These are phyloP conservation scores for Squalus acanthias DNA, from an alignment of 2,797 vertebrate species.

Conservation along the genomic window DNA sequence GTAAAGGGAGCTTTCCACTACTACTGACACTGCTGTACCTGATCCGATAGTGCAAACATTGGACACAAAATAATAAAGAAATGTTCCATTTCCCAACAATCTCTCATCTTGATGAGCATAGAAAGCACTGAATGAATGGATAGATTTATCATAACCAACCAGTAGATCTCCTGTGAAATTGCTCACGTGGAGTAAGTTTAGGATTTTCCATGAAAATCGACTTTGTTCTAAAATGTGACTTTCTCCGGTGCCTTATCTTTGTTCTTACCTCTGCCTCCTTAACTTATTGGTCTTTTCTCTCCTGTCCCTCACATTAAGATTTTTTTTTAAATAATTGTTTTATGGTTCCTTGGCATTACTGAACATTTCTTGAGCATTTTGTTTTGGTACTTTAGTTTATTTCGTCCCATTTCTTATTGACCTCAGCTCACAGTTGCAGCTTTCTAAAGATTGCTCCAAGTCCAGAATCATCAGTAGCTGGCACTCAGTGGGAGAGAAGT, in stretches of 20 bases:
- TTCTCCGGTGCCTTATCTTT: not conserved
- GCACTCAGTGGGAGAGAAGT: not conserved
- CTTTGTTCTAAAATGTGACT: not conserved
- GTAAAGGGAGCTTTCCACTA: not conserved
- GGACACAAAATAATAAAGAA: not conserved
- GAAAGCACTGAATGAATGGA: not conserved
- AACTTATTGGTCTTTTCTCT: not conserved
- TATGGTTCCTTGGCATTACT: not conserved
- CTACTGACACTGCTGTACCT: not conserved
- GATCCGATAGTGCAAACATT: not conserved
- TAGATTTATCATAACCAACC: not conserved
- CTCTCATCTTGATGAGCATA: not conserved
- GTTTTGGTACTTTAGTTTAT: not conserved
- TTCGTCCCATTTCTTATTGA: not conserved
- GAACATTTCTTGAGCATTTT: not conserved
- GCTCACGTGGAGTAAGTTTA: not conserved
- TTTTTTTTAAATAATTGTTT: not conserved
- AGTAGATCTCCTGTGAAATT: not conserved
- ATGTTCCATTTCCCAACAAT: not conserved
- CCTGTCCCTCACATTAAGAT: not conserved
- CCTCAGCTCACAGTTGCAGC: not conserved
- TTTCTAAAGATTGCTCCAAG: not conserved
- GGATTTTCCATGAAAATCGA: not conserved
- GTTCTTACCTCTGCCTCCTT: not conserved
- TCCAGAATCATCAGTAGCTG: not conserved